Evolutionary conservation across 1,140 invertebrate genomes (phyloP), one percentile per base, ranked within the genome.

Genomic region (Caenorhabditis elegans): DNA sequence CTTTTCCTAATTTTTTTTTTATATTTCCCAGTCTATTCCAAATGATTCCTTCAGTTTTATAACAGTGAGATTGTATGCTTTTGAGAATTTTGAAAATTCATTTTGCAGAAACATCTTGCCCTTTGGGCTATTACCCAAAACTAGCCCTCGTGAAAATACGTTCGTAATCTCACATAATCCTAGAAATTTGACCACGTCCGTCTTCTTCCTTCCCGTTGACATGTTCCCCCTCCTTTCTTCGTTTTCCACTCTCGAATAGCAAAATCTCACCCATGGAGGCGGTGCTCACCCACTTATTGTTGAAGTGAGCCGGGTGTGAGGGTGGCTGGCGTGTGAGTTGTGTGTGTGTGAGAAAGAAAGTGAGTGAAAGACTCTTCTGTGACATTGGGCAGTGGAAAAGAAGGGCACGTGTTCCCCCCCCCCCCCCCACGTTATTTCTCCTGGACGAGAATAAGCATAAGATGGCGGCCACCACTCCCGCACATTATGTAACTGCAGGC

Each of bases 251-350:
- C 60, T 70, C 60, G 22, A 70, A 36, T 70, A 24, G 34, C 60
- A 70, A 34, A 70, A 39, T n/a, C 60, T 70, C n/a, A 22, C 17
- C 31, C 34, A 22, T 11, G 31, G 26, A 31, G 60, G 60, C n/a
- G 60, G 60, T 70, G 34, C 60, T 70, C 60, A 70, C 60, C 60
- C 60, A 70, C 60, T 70, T 70, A 70, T 70, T 70, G 60, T 70
- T 70, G 60, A 70, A 60, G 55, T 60, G 60, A 70, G 60, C 60
- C 28, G 60, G 31, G 60, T 39, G 60, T 70, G 26, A 70, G 60
- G 60, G 60, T 70, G 26, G 60, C 13, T 22, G 19, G 24, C 4
- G 28, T 55, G 53, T 26, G 31, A 28, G 49, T 26, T 53, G 49
- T n/a, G 47, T 70, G 60, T 70, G 34, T 39, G 26, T 65, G 55